Conservation (phyloP, 1,140 invertebrate species). For the Trichonephila clavipes region DNA sequence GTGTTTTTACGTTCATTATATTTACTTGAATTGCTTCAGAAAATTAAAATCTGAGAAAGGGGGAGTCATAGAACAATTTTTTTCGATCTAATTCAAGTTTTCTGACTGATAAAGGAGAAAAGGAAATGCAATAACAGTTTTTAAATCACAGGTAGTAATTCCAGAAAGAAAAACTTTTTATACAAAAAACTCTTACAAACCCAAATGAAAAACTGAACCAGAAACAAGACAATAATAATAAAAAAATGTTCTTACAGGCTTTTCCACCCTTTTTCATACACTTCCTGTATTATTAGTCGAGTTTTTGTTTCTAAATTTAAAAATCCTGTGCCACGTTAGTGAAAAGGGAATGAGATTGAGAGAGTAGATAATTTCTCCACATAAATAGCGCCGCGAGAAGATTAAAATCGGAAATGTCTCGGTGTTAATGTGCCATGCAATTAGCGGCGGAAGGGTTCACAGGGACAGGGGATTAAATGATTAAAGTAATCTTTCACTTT, state of each 20-base stretch:
- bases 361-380: constrained; percentile 39
- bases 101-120: too few relatives aligned
- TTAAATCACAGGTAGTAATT: too few relatives aligned
- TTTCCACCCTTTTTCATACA: not conserved
- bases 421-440: constrained; percentile 61
- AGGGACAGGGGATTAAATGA: not conserved
- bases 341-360: not conserved
- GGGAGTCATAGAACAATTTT: too few relatives aligned
- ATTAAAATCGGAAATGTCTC: constrained; percentile 54
- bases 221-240: not conserved
- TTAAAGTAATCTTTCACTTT: constrained; percentile 48
- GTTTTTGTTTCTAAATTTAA: not conserved
- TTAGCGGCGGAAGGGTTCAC: constrained; percentile 10
- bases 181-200: not conserved
- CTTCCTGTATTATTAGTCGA: not conserved
- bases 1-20: too few relatives aligned
- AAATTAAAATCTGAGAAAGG: too few relatives aligned
- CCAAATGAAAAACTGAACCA: not conserved
- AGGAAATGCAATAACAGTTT: too few relatives aligned
- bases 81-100: too few relatives aligned
- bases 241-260: not conserved
- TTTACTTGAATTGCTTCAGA: too few relatives aligned
- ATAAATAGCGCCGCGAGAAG: constrained; percentile 27
- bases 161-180: too few relatives aligned
- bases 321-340: not conserved